Conservation (phyloP, 2,888 invertebrate genomes). For the Priocnemis perturbator region DNA sequence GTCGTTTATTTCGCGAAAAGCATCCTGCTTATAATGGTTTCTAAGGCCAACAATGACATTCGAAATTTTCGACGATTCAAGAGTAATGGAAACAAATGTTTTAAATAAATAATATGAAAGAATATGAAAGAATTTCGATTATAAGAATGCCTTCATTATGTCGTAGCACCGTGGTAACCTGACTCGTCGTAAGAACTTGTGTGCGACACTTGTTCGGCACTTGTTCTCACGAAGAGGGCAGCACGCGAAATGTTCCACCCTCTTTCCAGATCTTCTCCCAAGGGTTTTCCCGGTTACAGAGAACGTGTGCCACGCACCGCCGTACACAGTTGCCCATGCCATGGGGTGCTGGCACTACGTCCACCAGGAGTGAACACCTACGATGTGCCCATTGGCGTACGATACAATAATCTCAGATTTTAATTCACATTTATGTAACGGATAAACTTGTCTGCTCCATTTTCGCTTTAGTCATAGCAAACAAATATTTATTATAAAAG, state of each 20-base stretch:
- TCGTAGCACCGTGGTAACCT: slow-evolving; percentile 18
- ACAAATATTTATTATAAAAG: too few relatives aligned
- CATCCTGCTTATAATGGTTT: too few relatives aligned
- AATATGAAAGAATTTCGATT: too few relatives aligned
- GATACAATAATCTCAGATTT: not conserved
- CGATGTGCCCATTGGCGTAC: slow-evolving; percentile 1
- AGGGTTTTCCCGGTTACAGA: slow-evolving; percentile 55
- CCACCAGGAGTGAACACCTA: slow-evolving; percentile 11
- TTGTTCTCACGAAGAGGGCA: slow-evolving; percentile 66
- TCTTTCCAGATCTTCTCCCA: slow-evolving; percentile 55
- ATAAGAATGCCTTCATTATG: slow-evolving; percentile 7
- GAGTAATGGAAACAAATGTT: too few relatives aligned
- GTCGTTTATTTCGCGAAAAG: too few relatives aligned
- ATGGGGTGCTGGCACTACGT: slow-evolving; percentile 26
- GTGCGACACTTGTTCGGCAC: slow-evolving; percentile 69
- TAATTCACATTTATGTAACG: not conserved
- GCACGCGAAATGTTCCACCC: slow-evolving; percentile 42
- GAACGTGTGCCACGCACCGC: slow-evolving; percentile 49
- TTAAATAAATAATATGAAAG: too few relatives aligned
- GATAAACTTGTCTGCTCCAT: too few relatives aligned
- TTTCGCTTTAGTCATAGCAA: too few relatives aligned
- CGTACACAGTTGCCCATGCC: slow-evolving; percentile 31
- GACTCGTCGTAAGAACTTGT: slow-evolving; percentile 38
- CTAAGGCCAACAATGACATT: too few relatives aligned
- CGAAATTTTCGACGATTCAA: too few relatives aligned